Conservation (phyloP, 1,140 invertebrate genomes). For the Cherax destructor region DNA sequence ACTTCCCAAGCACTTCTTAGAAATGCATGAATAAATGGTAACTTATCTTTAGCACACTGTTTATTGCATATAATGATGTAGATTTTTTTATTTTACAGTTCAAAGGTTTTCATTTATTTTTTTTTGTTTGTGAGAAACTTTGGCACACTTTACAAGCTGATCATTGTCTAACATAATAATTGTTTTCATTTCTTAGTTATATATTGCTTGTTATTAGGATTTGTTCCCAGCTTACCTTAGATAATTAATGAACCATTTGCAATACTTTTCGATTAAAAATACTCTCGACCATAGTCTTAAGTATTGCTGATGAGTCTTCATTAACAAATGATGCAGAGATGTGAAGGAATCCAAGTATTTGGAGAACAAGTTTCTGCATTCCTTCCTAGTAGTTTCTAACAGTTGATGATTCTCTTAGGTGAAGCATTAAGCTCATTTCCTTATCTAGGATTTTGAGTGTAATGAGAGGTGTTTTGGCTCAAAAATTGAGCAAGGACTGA, state of each 20-base stretch:
- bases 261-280: neutral
- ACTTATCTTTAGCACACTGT: neutral
- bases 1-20: neutral
- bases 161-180: neutral
- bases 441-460: neutral
- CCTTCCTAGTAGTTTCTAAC: neutral
- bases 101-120: neutral
- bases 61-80: neutral
- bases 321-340: neutral
- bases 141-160: neutral
- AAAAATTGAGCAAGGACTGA: neutral
- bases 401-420: neutral
- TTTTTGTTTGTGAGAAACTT: neutral
- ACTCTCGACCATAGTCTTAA: neutral
- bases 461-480: neutral
- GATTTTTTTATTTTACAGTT: neutral
- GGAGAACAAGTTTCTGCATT: neutral
- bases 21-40: constrained; percentile 8
- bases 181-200: neutral
- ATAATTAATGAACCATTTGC: neutral
- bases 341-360: neutral
- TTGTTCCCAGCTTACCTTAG: neutral
- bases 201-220: neutral
- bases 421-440: neutral
- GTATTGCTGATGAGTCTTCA: neutral